Conservation (phyloP, 2,888 invertebrate species). For the Euplexia lucipara region DNA sequence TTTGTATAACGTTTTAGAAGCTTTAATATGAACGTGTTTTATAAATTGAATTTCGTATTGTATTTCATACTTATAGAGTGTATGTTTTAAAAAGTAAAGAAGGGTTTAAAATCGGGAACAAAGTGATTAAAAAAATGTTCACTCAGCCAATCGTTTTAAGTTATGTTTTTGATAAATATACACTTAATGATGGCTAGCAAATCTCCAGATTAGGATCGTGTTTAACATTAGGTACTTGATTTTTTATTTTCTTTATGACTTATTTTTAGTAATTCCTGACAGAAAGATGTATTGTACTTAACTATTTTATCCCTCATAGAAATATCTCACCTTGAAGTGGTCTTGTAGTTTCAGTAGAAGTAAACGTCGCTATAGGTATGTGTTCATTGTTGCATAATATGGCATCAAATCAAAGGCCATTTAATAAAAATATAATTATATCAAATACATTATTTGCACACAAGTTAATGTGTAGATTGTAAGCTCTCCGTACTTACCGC, state of each 20-base stretch:
- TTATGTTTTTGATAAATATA: slow-evolving; percentile 58
- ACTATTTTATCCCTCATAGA: slow-evolving; percentile 9
- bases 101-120: slow-evolving; percentile 59
- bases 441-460: slow-evolving; percentile 28
- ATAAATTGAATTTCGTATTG: slow-evolving; percentile 78
- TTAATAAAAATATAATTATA: slow-evolving; percentile 20
- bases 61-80: slow-evolving; percentile 57
- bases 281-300: slow-evolving; percentile 39
- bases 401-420: slow-evolving; percentile 36
- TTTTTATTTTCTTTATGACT: slow-evolving; percentile 15
- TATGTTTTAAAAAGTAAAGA: slow-evolving; percentile 58
- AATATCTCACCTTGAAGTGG: slow-evolving; percentile 17
- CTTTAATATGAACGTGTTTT: slow-evolving; percentile 77
- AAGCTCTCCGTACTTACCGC: slow-evolving; percentile 55
- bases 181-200: slow-evolving; percentile 28
- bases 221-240: slow-evolving; percentile 4
- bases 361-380: slow-evolving; percentile 33
- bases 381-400: slow-evolving; percentile 45
- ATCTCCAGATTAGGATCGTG: slow-evolving; percentile 12
- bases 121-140: slow-evolving; percentile 37
- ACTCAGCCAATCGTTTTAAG: slow-evolving; percentile 33
- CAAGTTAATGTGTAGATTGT: slow-evolving; percentile 50
- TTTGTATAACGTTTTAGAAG: slow-evolving; percentile 80
- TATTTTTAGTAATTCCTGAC: slow-evolving; percentile 3
- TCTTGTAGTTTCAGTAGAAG: slow-evolving; percentile 41